These are phyloP conservation scores for Danaus chrysippus DNA, from an alignment of 2,888 invertebrate genomes.

Conservation along the genomic window DNA sequence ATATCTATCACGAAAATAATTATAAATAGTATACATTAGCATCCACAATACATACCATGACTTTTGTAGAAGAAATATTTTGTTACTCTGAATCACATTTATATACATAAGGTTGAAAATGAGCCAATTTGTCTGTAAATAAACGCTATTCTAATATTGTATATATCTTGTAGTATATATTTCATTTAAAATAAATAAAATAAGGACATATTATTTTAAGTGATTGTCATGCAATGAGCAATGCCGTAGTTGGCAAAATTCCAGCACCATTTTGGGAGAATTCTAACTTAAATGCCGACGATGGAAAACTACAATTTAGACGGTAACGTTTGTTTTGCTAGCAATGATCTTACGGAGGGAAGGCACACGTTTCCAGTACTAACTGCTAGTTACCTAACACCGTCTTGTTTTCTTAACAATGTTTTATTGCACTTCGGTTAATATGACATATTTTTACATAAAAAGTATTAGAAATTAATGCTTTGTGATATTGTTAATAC, in stretches of 20 bases:
- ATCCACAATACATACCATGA: no score
- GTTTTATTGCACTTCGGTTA: no score
- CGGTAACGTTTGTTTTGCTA: constrained; percentile 24
- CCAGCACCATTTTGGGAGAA: constrained; percentile 22
- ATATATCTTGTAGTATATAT: neutral
- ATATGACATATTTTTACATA: no score
- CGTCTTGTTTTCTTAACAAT: neutral
- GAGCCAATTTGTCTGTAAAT: neutral
- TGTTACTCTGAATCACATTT: no score
- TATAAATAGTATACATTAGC: no score
- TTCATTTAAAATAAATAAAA: neutral
- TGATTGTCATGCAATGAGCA: constrained; percentile 22
- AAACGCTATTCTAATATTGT: neutral
- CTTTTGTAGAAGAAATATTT: no score
- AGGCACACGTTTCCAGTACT: constrained; percentile 10
- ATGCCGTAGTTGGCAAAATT: constrained; percentile 16
- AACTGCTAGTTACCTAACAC: constrained; percentile 4
- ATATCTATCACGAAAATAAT: no score
- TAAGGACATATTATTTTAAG: constrained; percentile 16
- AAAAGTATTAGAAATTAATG: no score
- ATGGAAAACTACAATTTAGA: constrained; percentile 27
- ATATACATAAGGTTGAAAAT: no score
- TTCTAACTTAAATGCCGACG: constrained; percentile 23
- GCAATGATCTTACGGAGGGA: constrained; percentile 15
- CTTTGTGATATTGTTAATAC: no score